phyloP scores from a whole-genome alignment of 2,113 vertebrate genomes.

The Neodontobutis hainanensis region DNA sequence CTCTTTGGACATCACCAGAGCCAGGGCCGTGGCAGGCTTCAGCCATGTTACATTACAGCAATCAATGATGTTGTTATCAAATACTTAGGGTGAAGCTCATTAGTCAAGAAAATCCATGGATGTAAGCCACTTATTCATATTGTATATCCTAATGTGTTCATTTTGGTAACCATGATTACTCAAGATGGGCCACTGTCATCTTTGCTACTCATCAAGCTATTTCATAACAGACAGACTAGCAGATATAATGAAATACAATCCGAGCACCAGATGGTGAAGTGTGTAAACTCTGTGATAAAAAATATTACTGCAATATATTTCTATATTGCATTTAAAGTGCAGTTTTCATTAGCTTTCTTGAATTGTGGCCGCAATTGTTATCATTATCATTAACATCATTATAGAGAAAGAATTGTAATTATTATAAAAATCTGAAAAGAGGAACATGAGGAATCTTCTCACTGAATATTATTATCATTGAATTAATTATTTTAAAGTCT shows the following conservation, averaged over 20 bases:
- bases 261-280: slow-evolving; percentile 15
- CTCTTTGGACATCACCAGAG: slow-evolving; percentile 44
- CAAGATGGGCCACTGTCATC: slow-evolving; percentile 27
- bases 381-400: slow-evolving; percentile 52
- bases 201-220: slow-evolving; percentile 24
- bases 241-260: slow-evolving; percentile 30
- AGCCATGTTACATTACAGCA: slow-evolving; percentile 66
- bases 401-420: slow-evolving; percentile 46
- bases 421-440: slow-evolving; percentile 34
- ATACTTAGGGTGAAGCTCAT: slow-evolving; percentile 78
- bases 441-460: slow-evolving; percentile 32
- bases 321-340: slow-evolving; percentile 6
- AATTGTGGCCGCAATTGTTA: slow-evolving; percentile 22
- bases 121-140: slow-evolving; percentile 59
- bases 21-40: slow-evolving; percentile 33
- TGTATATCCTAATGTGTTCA: slow-evolving; percentile 35
- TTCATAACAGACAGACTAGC: slow-evolving; percentile 4
- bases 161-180: slow-evolving; percentile 39
- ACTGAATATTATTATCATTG: slow-evolving; percentile 62
- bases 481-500: slow-evolving; percentile 73
- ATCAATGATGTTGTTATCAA: slow-evolving; percentile 75
- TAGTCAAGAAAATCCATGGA: slow-evolving; percentile 70
- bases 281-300: slow-evolving; percentile 5
- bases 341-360: slow-evolving; percentile 22
- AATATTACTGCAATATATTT: slow-evolving; percentile 35